phyloP scores from a whole-genome alignment of 30 jellyfish, hydroid and myxozoan genomes.

The Aurelia aurita region DNA sequence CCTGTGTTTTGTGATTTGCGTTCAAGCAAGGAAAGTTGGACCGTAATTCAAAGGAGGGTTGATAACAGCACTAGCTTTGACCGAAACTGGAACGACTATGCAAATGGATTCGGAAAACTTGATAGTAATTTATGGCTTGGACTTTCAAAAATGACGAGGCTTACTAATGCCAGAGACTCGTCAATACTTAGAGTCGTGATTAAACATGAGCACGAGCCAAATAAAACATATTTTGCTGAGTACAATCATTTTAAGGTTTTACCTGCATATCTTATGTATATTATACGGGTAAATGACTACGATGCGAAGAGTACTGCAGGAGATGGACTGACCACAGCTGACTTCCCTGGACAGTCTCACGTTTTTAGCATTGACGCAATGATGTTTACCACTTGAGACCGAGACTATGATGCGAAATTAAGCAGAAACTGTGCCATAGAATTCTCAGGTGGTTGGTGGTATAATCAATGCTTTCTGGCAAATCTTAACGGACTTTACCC shows the following conservation, averaged over 20 bases:
- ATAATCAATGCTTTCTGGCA: too few relatives aligned
- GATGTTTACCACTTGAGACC: not conserved
- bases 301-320: too few relatives aligned
- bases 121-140: constrained; percentile 41
- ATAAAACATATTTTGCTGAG: too few relatives aligned
- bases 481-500: too few relatives aligned
- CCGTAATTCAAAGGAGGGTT: constrained; percentile 35
- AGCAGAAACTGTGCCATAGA: not conserved
- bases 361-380: not conserved
- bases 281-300: too few relatives aligned
- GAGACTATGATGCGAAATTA: not conserved
- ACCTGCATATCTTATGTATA: too few relatives aligned
- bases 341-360: not conserved
- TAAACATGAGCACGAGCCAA: too few relatives aligned
- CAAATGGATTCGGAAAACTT: constrained; percentile 36
- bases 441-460: too few relatives aligned
- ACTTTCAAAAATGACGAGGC: not conserved
- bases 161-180: too few relatives aligned
- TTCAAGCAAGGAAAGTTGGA: constrained; percentile 20
- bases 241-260: too few relatives aligned
- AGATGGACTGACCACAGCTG: not conserved
- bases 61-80: constrained; percentile 21
- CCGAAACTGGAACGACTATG: constrained; percentile 12
- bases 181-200: too few relatives aligned
- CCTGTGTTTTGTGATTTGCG: constrained; percentile 17